Conservation (phyloP, 2,113 vertebrate genomes). For the Callospermophilus lateralis region DNA sequence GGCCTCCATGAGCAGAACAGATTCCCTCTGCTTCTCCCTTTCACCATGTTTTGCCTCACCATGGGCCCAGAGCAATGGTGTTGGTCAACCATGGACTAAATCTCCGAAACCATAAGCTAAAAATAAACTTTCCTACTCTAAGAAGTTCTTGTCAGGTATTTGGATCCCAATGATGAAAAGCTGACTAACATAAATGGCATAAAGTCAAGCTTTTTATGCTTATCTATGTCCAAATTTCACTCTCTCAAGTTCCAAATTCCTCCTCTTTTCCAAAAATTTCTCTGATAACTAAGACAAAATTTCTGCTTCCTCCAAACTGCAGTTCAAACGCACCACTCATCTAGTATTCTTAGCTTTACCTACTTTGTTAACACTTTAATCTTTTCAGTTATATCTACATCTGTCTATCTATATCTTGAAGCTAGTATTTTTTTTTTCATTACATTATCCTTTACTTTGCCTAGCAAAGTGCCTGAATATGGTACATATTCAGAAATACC, state of each 20-base stretch:
- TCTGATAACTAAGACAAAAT: neutral
- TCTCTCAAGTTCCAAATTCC: neutral
- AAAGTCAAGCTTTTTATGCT: slow-evolving; percentile 29
- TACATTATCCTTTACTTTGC: neutral
- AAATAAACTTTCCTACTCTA: neutral
- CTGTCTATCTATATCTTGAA: neutral
- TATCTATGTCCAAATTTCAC: neutral
- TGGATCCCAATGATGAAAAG: neutral
- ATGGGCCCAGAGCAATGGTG: too few relatives aligned
- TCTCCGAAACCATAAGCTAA: neutral
- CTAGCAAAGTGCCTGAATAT: slow-evolving; percentile 27
- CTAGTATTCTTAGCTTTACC: neutral
- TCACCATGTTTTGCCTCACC: too few relatives aligned
- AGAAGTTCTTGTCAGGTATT: neutral
- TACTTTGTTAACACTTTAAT: neutral
- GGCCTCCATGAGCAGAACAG: too few relatives aligned
- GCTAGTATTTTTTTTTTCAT: neutral
- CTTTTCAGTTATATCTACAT: neutral
- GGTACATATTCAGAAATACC: slow-evolving; percentile 20
- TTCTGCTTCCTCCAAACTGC: neutral
- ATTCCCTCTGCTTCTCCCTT: too few relatives aligned
- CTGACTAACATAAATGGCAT: neutral
- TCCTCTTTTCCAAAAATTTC: slow-evolving; percentile 29
- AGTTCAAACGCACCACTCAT: neutral
- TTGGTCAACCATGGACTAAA: neutral